Base-by-base conservation (phyloP, 2,888 invertebrate species). In the Chrysodeixis includens region DNA sequence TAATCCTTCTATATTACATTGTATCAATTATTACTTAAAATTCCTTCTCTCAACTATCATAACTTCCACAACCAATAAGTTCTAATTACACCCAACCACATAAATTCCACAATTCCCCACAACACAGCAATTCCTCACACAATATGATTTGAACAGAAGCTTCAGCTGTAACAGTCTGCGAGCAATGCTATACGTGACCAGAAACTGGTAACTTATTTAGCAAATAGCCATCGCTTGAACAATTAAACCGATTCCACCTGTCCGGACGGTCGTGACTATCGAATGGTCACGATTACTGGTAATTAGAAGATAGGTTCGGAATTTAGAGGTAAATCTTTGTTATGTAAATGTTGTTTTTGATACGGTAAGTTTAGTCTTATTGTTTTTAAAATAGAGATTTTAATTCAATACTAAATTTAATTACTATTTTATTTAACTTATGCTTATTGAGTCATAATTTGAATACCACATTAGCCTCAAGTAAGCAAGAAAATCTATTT, bases 201-300 rank as follows among this genome's bases (percentile, higher is more conserved):
- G 81, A 78, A 76, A 76, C 54, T 63, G 66, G 30, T 80, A 78
- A 67, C 65, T 81, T 66, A 68, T 64, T 78, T 69, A 69, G 60
- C 67, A 57, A 72, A 77, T 77, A 72, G 62, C 81, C 72, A 68
- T 77, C 64, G 57, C 55, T 51, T 71, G 78, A 54, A 75, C 81
- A 80, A 80, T 80, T 80, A 82, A 70, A 82, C 62, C 72, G 81
- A 78, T 83, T 75, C 70, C 61, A 81, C 75, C 83, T 80, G 78
- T 72, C 80, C n/a, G 32, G 30, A 3, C 68, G 56, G 14, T 56
- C 78, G 80, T 79, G 82, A 76, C 82, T 82, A 67, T 73, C 57
- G 32, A 55, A 60, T 55, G 53, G 57, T 63, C 52, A 66, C 26
- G 26, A 26, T 26, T 26, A 6, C 6, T 2, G 26, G 6, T 82